Base-by-base conservation (phyloP, 2,888 invertebrate species). In the Dryobotodes eremita region DNA sequence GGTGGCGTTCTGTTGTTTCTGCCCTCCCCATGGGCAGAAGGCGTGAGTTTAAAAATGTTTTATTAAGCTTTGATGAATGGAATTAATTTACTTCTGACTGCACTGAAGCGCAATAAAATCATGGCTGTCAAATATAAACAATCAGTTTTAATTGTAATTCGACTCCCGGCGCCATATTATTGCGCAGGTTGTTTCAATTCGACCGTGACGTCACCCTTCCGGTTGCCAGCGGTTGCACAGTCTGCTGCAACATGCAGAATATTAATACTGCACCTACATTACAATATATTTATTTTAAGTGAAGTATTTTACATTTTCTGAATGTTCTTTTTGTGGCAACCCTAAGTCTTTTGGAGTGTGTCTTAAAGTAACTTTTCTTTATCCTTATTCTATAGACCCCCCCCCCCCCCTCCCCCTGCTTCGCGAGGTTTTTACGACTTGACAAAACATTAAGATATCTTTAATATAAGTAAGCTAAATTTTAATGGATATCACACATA, bases 121-220 rank as follows among this genome's bases (percentile, higher is more conserved):
- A 50, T 23, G 53, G 1, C 31, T 17, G 5, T 48, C 26, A 53
- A 26, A 46, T 59, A 26, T 23, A 74, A 73, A 59, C 50, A 81
- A 31, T n/a, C 0, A n/a, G 20, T 31, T 70, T 55, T 66, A 53
- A 75, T 77, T 36, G 26, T 36, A 17, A 4, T 36, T 46, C 23
- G n/a, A 50, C 0, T 20, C 31, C 20, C 65, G 59, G 1, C 4
- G 70, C 75, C 55, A 74, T 71, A 48, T 81, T 76, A 55, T 31
- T 57, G 70, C 71, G 11, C 68, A 83, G 62, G 72, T 83, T 70
- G 73, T 15, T 73, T 61, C 59, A 70, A 75, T 59, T 79, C 72
- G n/a, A 42, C 70, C 71, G 64, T 88, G 80, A 86, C 79, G 86
- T 82, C 80, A 86, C 66, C 65, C 48, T 77, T 88, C 86, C 86